Percentiles rank a stretch among this genome's conserved stretches.
phyloP scores from a whole-genome alignment of 2,888 invertebrate genomes.

The Acrobasis suavella region DNA sequence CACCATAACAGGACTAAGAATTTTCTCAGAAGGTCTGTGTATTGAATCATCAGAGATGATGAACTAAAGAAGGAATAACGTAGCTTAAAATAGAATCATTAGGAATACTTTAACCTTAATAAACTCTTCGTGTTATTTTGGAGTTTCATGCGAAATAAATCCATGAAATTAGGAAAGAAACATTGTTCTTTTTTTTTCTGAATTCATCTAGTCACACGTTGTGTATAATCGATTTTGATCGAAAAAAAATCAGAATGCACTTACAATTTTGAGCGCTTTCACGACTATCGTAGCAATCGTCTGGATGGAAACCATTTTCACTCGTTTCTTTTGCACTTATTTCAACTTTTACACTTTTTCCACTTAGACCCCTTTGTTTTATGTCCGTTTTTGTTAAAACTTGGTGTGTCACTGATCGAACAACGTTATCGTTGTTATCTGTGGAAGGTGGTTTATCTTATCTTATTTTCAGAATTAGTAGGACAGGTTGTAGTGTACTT shows the following conservation, averaged over 20 bases:
- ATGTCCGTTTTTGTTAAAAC: slow-evolving; percentile 60
- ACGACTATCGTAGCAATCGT: slow-evolving; percentile 91
- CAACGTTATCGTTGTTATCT: slow-evolving; percentile 70
- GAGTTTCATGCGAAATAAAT: no score
- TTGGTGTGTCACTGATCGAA: slow-evolving; percentile 63
- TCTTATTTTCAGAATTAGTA: slow-evolving; percentile 73
- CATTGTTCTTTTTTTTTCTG: background rate
- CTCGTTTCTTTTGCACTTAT: slow-evolving; percentile 41
- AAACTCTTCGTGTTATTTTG: background rate
- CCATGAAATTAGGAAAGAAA: slow-evolving; percentile 1
- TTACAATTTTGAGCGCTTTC: slow-evolving; percentile 92
- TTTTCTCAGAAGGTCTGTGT: slow-evolving; percentile 4
- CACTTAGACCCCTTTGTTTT: slow-evolving; percentile 53
- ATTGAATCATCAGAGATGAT: slow-evolving; percentile 7
- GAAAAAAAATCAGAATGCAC: slow-evolving; percentile 54
- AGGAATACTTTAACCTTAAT: background rate
- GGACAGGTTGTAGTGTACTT: slow-evolving; percentile 61
- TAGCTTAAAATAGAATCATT: background rate
- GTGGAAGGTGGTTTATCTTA: slow-evolving; percentile 65
- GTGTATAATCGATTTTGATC: slow-evolving; percentile 17
- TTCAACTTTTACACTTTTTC: slow-evolving; percentile 36
- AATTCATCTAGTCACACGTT: slow-evolving; percentile 7
- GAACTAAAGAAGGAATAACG: background rate
- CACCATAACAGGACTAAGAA: background rate
- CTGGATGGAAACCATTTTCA: slow-evolving; percentile 90